Conservation (phyloP, 2,797 vertebrate species). For the Sebastes minor region DNA sequence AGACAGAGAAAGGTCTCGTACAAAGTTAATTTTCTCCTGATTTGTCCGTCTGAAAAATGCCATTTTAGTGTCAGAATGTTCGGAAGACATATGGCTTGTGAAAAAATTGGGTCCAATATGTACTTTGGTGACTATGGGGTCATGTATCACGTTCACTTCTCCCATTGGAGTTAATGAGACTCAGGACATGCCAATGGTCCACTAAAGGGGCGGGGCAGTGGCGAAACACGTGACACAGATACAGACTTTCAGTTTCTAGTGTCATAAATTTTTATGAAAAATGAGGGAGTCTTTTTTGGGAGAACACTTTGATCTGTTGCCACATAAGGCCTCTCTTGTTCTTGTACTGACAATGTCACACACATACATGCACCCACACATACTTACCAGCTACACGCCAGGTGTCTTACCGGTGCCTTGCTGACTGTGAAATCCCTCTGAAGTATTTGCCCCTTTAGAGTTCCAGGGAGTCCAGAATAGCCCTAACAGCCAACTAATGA, state of each 20-base stretch:
- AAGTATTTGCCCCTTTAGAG: slow-evolving; percentile 42
- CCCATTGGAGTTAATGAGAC: no score
- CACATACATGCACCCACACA: background rate
- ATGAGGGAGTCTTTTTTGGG: background rate
- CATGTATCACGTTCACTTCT: no score
- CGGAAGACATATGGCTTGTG: no score
- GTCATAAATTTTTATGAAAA: background rate
- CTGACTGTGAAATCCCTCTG: slow-evolving; percentile 43
- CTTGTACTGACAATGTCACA: background rate
- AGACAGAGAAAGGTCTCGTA: no score
- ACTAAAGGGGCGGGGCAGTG: no score
- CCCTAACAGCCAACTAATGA: slow-evolving; percentile 67
- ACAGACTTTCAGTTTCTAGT: background rate
- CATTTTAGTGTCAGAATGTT: no score
- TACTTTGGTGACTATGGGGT: no score
- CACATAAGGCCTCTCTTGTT: background rate
- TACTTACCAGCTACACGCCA: background rate
- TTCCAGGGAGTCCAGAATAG: slow-evolving; percentile 57
- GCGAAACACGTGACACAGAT: no score
- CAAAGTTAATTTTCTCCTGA: no score
- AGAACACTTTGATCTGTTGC: slow-evolving; percentile 11
- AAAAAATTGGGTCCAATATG: no score
- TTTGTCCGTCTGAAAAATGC: no score
- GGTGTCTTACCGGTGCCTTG: slow-evolving; percentile 24
- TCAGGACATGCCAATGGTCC: no score